These are phyloP conservation scores for Stichodactyla helianthus DNA, from an alignment of 64 coral and sea anemone genomes.

Conservation along the genomic window DNA sequence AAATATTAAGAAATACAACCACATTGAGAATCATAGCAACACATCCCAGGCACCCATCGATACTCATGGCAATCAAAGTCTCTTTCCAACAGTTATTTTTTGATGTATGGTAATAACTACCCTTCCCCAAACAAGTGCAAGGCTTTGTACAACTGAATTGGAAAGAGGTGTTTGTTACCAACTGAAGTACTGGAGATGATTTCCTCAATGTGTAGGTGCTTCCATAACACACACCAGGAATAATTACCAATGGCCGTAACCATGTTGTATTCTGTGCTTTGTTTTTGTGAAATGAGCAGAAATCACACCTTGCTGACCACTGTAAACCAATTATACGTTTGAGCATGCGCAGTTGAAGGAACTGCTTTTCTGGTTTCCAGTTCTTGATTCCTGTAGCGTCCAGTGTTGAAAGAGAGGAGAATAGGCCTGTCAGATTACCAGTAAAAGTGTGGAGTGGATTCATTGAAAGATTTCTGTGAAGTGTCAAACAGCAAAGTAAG, in stretches of 20 bases:
- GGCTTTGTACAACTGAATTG: background rate
- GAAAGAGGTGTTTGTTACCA: background rate
- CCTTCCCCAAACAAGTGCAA: background rate
- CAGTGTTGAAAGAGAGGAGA: background rate
- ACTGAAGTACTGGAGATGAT: background rate
- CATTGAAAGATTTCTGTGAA: slow-evolving; percentile 1
- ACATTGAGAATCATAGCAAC: background rate
- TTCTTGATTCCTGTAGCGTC: slow-evolving; percentile 1
- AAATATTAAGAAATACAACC: background rate
- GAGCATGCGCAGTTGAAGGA: background rate
- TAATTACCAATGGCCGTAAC: background rate
- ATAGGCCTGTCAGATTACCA: background rate
- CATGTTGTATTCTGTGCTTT: background rate
- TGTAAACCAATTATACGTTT: background rate
- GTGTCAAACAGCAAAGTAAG: background rate
- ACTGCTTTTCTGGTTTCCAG: slow-evolving; percentile 1
- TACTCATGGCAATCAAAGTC: background rate
- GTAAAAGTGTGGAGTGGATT: background rate
- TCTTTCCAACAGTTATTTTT: background rate
- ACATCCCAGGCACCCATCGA: background rate
- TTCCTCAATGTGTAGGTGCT: background rate
- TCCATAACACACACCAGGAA: background rate
- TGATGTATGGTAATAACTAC: background rate
- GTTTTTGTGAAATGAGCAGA: background rate
- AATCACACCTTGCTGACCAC: background rate